phyloP scores from a whole-genome alignment of 2,797 vertebrate species.

The Emys orbicularis region DNA sequence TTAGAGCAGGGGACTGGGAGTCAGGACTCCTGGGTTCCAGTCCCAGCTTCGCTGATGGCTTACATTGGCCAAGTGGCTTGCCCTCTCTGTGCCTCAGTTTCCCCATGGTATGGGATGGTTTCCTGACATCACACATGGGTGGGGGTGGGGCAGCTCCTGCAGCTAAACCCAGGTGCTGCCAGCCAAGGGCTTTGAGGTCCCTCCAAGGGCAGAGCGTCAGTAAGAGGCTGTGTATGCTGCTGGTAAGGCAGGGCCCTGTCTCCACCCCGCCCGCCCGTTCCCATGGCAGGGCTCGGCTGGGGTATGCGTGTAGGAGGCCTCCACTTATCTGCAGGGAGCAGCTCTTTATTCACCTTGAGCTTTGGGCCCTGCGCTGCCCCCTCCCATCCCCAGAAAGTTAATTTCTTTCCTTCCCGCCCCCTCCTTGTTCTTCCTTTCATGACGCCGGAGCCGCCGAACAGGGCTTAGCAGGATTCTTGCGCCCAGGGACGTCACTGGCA shows the following conservation, averaged over 20 bases:
- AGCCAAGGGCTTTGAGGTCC: not conserved
- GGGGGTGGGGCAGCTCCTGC: not conserved
- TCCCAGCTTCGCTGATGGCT: no score
- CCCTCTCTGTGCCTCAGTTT: not conserved
- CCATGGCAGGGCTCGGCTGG: not conserved
- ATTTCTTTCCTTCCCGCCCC: not conserved
- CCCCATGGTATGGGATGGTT: not conserved
- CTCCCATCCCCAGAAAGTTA: not conserved
- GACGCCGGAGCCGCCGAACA: no score
- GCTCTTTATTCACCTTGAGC: not conserved
- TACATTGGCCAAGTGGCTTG: not conserved
- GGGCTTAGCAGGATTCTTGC: not conserved
- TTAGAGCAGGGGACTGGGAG: not conserved
- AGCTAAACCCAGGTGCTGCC: not conserved
- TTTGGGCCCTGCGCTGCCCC: not conserved
- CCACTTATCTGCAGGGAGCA: not conserved
- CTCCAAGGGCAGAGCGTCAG: not conserved
- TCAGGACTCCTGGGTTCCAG: not conserved
- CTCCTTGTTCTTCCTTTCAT: rapidly evolving
- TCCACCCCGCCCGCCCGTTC: not conserved
- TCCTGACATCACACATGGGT: not conserved
- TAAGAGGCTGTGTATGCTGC: not conserved
- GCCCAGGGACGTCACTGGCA: not conserved
- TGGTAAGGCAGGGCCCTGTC: not conserved
- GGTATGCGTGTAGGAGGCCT: not conserved